Conservation (phyloP, 2,888 invertebrate genomes). For the Scaptomyza caliginosa region DNA sequence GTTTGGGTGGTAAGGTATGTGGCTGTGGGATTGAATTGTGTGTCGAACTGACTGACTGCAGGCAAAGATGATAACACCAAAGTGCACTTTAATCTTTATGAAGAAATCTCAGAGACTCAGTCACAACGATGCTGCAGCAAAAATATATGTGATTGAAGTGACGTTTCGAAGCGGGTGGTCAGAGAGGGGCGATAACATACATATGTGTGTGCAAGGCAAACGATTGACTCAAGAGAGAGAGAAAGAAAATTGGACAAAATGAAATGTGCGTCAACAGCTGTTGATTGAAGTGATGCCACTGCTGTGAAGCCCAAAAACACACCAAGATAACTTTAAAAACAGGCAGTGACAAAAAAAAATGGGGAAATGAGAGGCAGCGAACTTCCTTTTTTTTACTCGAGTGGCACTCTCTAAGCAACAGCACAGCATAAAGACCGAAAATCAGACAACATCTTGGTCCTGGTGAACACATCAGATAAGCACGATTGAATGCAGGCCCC, state of each 20-base stretch:
- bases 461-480: constrained; percentile 69
- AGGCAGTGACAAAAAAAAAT: background rate
- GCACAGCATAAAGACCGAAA: constrained; percentile 73
- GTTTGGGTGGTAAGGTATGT: background rate
- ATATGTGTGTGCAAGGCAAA: constrained; percentile 21
- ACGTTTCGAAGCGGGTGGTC: constrained; percentile 3
- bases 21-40: constrained; percentile 39
- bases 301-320: constrained; percentile 1
- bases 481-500: constrained; percentile 71
- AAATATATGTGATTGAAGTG: constrained; percentile 79
- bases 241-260: constrained; percentile 65
- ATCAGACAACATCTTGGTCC: constrained; percentile 77
- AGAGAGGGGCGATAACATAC: background rate
- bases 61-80: constrained; percentile 76
- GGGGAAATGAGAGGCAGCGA: background rate
- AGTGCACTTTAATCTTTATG: constrained; percentile 80
- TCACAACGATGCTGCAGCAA: constrained; percentile 56
- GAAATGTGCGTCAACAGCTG: constrained; percentile 69
- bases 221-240: background rate
- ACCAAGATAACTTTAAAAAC: constrained; percentile 52
- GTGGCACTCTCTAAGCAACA: constrained; percentile 54
- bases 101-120: constrained; percentile 63
- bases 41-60: constrained; percentile 70
- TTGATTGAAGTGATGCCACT: constrained; percentile 63
- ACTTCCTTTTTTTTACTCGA: constrained; percentile 13